Evolutionary conservation across 2,888 invertebrate species (phyloP).

Genomic region (Drosophila sordidapex): DNA sequence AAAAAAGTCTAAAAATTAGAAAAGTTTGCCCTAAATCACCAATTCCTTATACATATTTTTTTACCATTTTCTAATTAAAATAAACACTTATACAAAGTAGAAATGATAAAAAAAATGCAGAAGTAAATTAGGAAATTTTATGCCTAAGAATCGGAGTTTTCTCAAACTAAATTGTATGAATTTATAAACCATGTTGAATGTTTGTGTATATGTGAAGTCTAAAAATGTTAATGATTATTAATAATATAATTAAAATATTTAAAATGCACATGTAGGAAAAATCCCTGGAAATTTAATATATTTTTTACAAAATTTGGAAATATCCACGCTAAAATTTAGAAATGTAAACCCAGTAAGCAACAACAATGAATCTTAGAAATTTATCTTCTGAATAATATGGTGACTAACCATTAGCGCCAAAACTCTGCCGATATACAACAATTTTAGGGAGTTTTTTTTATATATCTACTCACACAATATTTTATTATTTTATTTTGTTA

Average conservation of each 20-base stretch:
- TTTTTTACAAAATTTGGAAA: not conserved
- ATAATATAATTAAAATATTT: not conserved
- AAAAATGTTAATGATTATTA: not conserved
- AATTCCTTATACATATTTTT: no score
- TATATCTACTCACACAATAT: accelerated
- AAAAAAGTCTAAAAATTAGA: not conserved
- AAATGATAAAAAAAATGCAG: not conserved
- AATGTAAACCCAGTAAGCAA: not conserved
- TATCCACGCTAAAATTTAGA: not conserved
- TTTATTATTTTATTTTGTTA: not conserved
- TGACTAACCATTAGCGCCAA: not conserved
- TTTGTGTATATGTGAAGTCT: not conserved
- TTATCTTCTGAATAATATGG: not conserved
- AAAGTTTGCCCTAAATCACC: not conserved
- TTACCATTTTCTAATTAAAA: not conserved
- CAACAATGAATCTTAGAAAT: not conserved
- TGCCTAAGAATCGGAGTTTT: not conserved
- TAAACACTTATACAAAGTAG: not conserved
- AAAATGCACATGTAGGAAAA: not conserved
- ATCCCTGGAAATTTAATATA: not conserved
- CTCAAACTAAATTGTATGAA: not conserved
- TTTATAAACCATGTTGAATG: not conserved
- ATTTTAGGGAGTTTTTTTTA: not conserved
- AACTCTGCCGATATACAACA: not conserved
- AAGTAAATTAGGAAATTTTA: not conserved